These are phyloP conservation scores for Parauchenoglanis ngamensis DNA, from an alignment of 2,797 vertebrate species.

Conservation along the genomic window DNA sequence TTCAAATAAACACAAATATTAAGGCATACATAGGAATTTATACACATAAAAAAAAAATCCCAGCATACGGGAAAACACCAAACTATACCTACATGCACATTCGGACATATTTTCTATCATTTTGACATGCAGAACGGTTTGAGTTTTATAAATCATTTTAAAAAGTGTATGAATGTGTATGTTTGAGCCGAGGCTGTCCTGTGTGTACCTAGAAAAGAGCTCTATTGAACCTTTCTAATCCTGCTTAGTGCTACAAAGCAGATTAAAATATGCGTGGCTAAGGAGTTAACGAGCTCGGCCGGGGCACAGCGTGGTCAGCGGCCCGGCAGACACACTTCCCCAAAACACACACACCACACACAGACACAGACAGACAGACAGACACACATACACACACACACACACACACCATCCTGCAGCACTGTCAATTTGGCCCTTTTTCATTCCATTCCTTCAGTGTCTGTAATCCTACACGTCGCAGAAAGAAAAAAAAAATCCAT, in stretches of 20 bases:
- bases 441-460: constrained; percentile 34
- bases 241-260: constrained; percentile 53
- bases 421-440: constrained; percentile 44
- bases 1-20: background rate
- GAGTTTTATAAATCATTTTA: background rate
- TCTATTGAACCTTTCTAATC: constrained; percentile 52
- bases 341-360: constrained; percentile 22
- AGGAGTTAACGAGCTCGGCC: constrained; percentile 55
- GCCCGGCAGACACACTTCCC: constrained; percentile 33
- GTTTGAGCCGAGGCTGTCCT: constrained; percentile 4
- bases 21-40: background rate
- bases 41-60: background rate
- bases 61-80: background rate
- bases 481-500: constrained; percentile 42
- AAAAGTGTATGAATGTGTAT: constrained; percentile 1
- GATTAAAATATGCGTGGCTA: constrained; percentile 54
- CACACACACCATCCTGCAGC: constrained; percentile 12
- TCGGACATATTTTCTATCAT: background rate
- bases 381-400: constrained; percentile 27
- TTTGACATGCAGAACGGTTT: background rate
- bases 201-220: constrained; percentile 38
- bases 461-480: constrained; percentile 49
- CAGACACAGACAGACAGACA: background rate
- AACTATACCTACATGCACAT: background rate
- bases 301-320: constrained; percentile 36